Evolutionary conservation across 1,140 invertebrate species (phyloP), one percentile per base, ranked within the genome.

Genomic region (Parapsyche elsis): DNA sequence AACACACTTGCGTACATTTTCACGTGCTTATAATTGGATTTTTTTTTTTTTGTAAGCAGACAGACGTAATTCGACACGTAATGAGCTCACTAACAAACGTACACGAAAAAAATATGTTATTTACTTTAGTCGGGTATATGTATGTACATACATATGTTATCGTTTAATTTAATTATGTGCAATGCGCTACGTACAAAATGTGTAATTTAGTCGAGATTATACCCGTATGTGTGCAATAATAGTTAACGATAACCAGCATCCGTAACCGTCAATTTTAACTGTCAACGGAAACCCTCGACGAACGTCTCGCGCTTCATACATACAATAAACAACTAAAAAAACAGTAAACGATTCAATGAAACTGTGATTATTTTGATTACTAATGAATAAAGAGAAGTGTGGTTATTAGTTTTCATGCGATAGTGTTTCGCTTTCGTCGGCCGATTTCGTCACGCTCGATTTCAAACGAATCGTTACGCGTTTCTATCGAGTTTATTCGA

Each of bases 401-500:
- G 30, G 1, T 38, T 1, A 38, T 38, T 38, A 38, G n/a, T 38
- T 38, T 4, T 38, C 30, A 38, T 38, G 7, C 30, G 30, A 38
- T 38, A 7, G 49, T 12, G 49, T 16, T 53, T 16, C 49, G 49
- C 16, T 9, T 61, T 21, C 16, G 9, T n/a, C n/a, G n/a, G n/a
- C n/a, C 24, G 4, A 21, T 64, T 5, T 23, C 4, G 21, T 21
- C 5, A 64, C 59, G 45, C 45, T 46, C 45, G 21, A 64, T 5
- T 64, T 64, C 21, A 23, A 30, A 26, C 23, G 19, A 23, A 67
- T 26, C 24, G 24, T 67, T 67, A 30, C 24, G 23, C 12, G 21
- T 9, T 26, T 26, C 21, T 61, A 61, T 61, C 57, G 57, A 30
- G 64, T 67, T 67, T 67, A 67, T 67, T 67, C 64, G 64, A 67